A percentile compares a stretch with the other conserved stretches of the same genome.
Evolutionary conservation across 2,888 invertebrate genomes (phyloP).

Genomic region (Pollenia amentaria): DNA sequence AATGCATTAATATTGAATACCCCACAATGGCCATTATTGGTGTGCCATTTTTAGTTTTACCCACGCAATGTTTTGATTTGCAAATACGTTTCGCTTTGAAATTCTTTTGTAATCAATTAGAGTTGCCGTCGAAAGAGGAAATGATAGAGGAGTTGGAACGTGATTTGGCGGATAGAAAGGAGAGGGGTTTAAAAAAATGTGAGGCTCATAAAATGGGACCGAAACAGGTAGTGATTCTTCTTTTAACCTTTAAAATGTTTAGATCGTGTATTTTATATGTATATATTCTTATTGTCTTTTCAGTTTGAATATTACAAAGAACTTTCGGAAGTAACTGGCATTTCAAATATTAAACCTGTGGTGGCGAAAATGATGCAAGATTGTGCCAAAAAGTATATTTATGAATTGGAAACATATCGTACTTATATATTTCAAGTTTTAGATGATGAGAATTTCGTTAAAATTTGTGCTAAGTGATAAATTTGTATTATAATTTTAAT

Average conservation of each 20-base stretch:
- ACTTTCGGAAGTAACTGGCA: conserved; percentile 87
- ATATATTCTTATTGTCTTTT: conserved; percentile 6
- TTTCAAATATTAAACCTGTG: conserved; percentile 88
- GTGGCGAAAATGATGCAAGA: conserved; percentile 90
- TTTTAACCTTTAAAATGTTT: conserved; percentile 78
- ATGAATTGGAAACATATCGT: conserved; percentile 87
- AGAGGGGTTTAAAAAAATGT: conserved; percentile 88
- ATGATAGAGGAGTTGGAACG: conserved; percentile 88
- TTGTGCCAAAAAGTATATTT: conserved; percentile 87
- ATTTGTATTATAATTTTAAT: not conserved
- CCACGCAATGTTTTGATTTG: conserved; percentile 93
- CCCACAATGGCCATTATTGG: conserved; percentile 94
- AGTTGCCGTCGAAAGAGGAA: conserved; percentile 87
- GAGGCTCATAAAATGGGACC: conserved; percentile 89
- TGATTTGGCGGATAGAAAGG: conserved; percentile 87
- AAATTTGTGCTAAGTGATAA: conserved; percentile 38
- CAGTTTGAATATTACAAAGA: conserved; percentile 89
- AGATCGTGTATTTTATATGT: not conserved
- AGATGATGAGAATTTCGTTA: conserved; percentile 86
- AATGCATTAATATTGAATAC: conserved; percentile 91
- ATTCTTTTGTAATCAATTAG: conserved; percentile 87
- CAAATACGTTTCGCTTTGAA: conserved; percentile 89
- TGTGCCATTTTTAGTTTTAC: conserved; percentile 91
- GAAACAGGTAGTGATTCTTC: conserved; percentile 77
- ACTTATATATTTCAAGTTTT: conserved; percentile 87